Percentiles rank a stretch among this genome's conserved stretches.
phyloP scores from a whole-genome alignment of 2,113 vertebrate genomes.

The Sciurus niger region DNA sequence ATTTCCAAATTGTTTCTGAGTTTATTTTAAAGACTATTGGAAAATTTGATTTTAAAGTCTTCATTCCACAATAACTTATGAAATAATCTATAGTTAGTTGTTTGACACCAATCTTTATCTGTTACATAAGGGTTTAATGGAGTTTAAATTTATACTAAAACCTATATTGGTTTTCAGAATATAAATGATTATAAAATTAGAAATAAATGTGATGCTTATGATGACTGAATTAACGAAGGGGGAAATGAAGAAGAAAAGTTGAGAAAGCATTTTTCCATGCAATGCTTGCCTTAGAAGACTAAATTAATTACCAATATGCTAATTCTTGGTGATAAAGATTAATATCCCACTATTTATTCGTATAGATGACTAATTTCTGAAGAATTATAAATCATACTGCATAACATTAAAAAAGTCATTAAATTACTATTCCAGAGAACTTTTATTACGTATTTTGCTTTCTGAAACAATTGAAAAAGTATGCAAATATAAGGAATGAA shows the following conservation, averaged over 20 bases:
- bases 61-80: not conserved
- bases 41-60: constrained; percentile 57
- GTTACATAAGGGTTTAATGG: constrained; percentile 24
- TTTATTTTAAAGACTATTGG: constrained; percentile 35
- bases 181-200: constrained; percentile 44
- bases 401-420: constrained; percentile 61
- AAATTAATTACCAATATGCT: constrained; percentile 73
- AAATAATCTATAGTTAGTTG: not conserved
- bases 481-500: constrained; percentile 6
- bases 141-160: constrained; percentile 13
- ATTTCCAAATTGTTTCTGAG: not conserved
- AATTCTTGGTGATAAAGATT: constrained; percentile 58
- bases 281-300: not conserved
- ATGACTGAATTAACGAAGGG: constrained; percentile 33
- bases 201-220: not conserved
- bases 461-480: constrained; percentile 40
- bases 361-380: constrained; percentile 78
- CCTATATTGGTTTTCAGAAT: constrained; percentile 24
- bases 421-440: constrained; percentile 66
- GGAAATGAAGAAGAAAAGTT: constrained; percentile 48
- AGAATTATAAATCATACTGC: constrained; percentile 53
- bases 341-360: constrained; percentile 70
- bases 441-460: constrained; percentile 66
- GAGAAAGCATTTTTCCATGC: constrained; percentile 32
- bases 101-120: not conserved